phyloP scores from a whole-genome alignment of 2,888 invertebrate species.

The Galeruca laticollis region DNA sequence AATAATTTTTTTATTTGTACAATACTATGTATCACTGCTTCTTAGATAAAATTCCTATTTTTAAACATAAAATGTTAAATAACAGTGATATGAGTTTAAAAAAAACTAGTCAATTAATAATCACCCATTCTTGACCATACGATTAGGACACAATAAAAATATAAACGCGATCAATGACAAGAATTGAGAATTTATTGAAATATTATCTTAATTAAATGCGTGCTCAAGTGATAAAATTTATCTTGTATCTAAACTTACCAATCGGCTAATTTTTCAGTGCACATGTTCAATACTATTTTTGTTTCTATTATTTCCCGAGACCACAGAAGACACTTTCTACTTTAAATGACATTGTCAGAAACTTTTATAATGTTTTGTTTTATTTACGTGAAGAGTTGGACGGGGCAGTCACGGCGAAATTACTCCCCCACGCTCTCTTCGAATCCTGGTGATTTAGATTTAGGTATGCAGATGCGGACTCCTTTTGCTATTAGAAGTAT shows the following conservation, averaged over 20 bases:
- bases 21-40: no score
- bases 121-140: no score
- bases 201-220: no score
- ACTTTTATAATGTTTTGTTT: conserved; percentile 55
- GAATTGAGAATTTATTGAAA: no score
- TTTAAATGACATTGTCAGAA: conserved; percentile 48
- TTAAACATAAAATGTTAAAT: no score
- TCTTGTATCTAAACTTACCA: conserved; percentile 2
- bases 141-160: no score
- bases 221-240: no score
- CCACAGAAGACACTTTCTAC: conserved; percentile 34
- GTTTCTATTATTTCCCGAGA: conserved; percentile 7
- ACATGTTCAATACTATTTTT: conserved; percentile 45
- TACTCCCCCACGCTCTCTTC: conserved; percentile 54
- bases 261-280: conserved; percentile 51
- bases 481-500: neutral
- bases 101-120: no score
- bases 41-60: no score
- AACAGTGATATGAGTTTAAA: no score
- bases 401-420: conserved; percentile 34
- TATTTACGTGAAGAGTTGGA: conserved; percentile 47
- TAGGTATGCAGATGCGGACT: conserved; percentile 20
- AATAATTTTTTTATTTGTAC: no score
- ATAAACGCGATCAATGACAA: no score
- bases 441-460: conserved; percentile 24